Base-by-base conservation (phyloP, 1,140 invertebrate species). In the Mya arenaria region DNA sequence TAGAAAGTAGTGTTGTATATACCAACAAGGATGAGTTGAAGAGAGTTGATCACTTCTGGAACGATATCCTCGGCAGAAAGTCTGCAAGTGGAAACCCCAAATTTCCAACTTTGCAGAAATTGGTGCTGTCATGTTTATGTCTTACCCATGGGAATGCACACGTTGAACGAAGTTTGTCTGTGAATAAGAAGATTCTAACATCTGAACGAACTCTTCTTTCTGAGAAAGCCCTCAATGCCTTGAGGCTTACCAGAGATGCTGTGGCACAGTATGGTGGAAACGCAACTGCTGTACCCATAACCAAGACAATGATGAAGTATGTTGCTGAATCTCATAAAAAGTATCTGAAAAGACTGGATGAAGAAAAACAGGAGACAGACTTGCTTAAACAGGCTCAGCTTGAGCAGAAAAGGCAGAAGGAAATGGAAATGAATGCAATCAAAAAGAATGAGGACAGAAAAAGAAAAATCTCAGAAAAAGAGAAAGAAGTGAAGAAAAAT, bases 21-120 rank as follows among this genome's bases (percentile, higher is more conserved):
- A 6, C 25, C 41, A 23, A 69, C 60, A 39, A 77, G 6, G 68
- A 44, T 17, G 32, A 62, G 17, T n/a, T 62, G 32, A 44, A 34
- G 44, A 68, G 41, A 41, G 83, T 87, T 84, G 85, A 87, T 48
- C 48, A 84, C 41, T 83, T 72, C 62, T 85, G 82, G 84, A 74
- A 58, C n/a, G 28, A 78, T 8, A 74, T 84, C 10, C 60, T 84
- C 17, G 23, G 60, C 32, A 62, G 28, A 19, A 82, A 41, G 17
- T 44, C 37, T 17, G 55, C 52, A 25, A 23, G 1, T 41, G 36
- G 65, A 62, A 86, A 55, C n/a, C 73, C 56, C 1, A 77, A 77
- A 30, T 77, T 44, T 34, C 56, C 62, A 62, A 41, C 25, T 36
- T 41, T 87, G 23, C 10, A 36, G 2, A 63, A 73, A 62, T 39